Base-by-base conservation (phyloP, 23 tunicate genomes). In the Oikopleura albicans region DNA sequence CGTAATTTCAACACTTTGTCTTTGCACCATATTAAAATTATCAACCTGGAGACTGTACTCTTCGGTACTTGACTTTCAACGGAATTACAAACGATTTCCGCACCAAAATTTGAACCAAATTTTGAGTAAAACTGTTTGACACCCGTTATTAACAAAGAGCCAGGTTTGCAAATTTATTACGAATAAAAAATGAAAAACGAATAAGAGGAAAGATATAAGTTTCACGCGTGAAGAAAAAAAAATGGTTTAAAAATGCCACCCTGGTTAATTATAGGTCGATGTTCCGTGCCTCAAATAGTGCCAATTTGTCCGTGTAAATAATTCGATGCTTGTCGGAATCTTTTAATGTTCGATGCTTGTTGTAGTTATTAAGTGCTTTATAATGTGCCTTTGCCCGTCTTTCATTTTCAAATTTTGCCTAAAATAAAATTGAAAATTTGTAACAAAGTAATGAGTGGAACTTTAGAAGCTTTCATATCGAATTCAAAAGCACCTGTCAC, bases 351-450 rank as follows among this genome's bases (percentile, higher is more conserved):
- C 35, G 33, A 29, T 71, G 33, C 37, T 71, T 71, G 2, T 71
- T 29, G 79, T 71, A 71, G 31, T 29, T 71, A 29, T 71, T 71
- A 2, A 71, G 79, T 71, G 79, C 79, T 71, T 71, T 71, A 31
- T 2, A 71, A 71, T 71, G 79, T 4, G 79, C 79, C 37, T 71
- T 71, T 71, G 79, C 79, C 2, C 79, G 79, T 29, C 79, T 34
- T 37, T 71, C 79, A 37, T 71, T 71, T 71, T 71, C 79, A 29
- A 22, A 71, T 71, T 71, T 71, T 12, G 79, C 79, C 79, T 49
- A 49, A 8, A 49, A 49, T n/a, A n/a, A n/a, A n/a, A n/a, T n/a
- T n/a, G n/a, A n/a, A n/a, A n/a, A n/a, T n/a, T n/a, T n/a, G n/a
- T n/a, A n/a, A n/a, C n/a, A n/a, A n/a, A n/a, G n/a, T n/a, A n/a